Conservation (phyloP, 2,113 vertebrate species). For the Diphyllodes magnificus region DNA sequence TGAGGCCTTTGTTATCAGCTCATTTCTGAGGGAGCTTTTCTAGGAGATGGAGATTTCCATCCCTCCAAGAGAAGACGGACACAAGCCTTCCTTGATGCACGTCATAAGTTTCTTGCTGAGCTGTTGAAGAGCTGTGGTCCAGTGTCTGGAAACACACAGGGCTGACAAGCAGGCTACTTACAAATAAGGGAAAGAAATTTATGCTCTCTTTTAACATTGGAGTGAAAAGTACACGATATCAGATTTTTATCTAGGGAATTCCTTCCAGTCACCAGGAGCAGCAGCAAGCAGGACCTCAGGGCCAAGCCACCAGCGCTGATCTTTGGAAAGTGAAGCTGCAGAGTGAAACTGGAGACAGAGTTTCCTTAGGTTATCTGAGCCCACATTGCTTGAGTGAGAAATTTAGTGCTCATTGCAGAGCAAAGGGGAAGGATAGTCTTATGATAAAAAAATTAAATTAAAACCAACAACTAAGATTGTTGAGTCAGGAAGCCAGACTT, state of each 20-base stretch:
- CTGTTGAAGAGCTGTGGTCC: not conserved
- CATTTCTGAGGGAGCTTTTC: not conserved
- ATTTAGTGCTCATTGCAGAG: not conserved
- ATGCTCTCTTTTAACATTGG: not conserved
- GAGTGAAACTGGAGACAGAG: not conserved
- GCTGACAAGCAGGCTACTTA: not conserved
- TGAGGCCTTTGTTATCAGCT: not conserved
- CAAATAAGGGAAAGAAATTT: not conserved
- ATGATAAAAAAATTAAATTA: not conserved
- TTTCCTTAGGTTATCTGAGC: slow-evolving; percentile 28
- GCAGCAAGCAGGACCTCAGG: not conserved
- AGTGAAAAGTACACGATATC: not conserved
- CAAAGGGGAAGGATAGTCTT: not conserved
- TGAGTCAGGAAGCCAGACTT: not conserved
- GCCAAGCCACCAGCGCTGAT: not conserved
- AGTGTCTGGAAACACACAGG: not conserved
- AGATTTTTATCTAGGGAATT: not conserved
- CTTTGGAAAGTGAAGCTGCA: not conserved
- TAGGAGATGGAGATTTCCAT: not conserved
- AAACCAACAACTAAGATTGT: not conserved
- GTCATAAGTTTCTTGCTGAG: not conserved
- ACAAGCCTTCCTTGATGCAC: not conserved
- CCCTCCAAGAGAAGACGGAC: not conserved
- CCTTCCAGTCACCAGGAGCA: not conserved
- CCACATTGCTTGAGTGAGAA: not conserved